Evolutionary conservation across 2,113 vertebrate genomes (phyloP).

Genomic region (Eulacestoma nigropectus): DNA sequence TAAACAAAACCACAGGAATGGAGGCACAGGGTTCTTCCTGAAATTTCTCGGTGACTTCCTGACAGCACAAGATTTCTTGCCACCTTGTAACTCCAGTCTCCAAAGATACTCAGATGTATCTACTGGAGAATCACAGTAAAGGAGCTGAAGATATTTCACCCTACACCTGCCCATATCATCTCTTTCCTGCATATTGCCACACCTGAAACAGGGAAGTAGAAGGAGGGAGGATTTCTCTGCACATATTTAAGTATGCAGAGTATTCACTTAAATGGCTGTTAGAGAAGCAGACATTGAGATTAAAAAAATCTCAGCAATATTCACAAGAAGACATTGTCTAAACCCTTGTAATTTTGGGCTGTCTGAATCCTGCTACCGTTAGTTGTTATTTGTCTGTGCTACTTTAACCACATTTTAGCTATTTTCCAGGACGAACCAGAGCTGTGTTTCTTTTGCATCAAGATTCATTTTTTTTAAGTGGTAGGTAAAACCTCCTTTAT

Average conservation of each 20-base stretch:
- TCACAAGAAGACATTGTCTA: background rate
- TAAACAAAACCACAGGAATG: background rate
- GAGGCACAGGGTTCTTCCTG: background rate
- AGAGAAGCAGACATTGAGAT: background rate
- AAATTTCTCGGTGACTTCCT: background rate
- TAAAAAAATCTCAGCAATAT: background rate
- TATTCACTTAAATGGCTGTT: background rate
- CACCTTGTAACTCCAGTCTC: background rate
- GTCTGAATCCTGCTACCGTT: background rate
- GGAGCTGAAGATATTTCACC: background rate
- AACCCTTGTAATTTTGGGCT: background rate
- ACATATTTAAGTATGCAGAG: background rate
- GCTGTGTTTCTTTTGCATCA: background rate
- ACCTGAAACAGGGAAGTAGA: background rate
- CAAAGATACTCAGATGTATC: background rate
- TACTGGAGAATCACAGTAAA: background rate
- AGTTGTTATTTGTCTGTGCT: background rate
- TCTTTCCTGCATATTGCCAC: background rate
- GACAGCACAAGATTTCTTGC: background rate
- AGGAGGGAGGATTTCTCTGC: background rate
- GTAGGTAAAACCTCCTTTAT: background rate
- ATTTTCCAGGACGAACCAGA: background rate
- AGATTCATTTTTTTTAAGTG: background rate
- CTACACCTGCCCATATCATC: background rate
- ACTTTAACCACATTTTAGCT: background rate